A percentile compares a stretch with the other conserved stretches of the same genome.
Evolutionary conservation across 2,797 vertebrate genomes (phyloP).

Genomic region (Falco columbarius): DNA sequence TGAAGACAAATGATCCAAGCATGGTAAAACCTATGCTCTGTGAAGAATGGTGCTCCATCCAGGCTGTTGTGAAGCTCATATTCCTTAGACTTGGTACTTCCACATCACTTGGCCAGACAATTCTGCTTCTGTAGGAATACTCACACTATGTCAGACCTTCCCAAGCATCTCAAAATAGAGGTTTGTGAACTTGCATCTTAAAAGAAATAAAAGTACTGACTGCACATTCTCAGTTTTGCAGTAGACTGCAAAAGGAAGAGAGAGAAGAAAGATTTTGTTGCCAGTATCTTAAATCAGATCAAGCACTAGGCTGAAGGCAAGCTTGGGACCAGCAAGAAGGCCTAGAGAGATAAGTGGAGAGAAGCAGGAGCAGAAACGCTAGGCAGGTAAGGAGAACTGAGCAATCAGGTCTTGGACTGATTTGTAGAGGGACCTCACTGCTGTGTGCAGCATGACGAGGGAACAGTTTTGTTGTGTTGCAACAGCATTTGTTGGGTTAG

Average conservation of each 20-base stretch:
- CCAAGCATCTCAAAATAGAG: neutral
- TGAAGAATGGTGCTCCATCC: neutral
- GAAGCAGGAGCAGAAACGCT: neutral
- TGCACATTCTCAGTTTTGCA: neutral
- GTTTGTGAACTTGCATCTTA: neutral
- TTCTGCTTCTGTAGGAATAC: neutral
- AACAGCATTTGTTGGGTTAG: neutral
- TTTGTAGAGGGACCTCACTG: neutral
- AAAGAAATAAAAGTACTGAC: neutral
- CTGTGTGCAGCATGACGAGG: neutral
- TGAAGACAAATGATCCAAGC: neutral
- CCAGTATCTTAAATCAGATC: neutral
- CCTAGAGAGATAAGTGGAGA: neutral
- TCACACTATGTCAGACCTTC: neutral
- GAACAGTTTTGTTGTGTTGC: neutral
- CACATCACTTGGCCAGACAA: neutral
- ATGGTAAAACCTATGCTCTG: neutral
- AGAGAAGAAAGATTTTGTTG: neutral
- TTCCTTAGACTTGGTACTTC: neutral
- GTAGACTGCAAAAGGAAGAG: neutral
- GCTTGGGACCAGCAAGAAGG: neutral
- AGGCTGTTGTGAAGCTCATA: neutral
- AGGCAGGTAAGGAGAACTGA: neutral
- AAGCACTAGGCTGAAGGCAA: neutral
- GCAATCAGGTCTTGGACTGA: neutral